Evolutionary conservation across 2,113 vertebrate species (phyloP).

Genomic region (Suricata suricatta): DNA sequence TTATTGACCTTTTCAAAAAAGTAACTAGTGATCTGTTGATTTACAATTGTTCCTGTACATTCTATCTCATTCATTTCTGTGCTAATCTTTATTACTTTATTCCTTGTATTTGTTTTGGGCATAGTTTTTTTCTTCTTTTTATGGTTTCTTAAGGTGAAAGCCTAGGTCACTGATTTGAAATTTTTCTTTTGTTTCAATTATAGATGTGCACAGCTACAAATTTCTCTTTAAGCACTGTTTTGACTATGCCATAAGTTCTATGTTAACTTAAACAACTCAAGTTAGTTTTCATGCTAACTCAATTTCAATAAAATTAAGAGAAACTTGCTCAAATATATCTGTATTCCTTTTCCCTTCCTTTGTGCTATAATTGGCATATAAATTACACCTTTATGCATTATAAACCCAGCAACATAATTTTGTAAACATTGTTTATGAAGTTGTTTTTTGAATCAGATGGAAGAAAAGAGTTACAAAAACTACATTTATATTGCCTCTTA

Average conservation of each 20-base stretch:
- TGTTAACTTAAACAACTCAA: not conserved
- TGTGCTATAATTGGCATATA: not conserved
- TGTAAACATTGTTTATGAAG: not conserved
- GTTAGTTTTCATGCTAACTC: not conserved
- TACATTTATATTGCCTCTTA: not conserved
- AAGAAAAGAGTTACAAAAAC: not conserved
- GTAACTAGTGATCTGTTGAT: not conserved
- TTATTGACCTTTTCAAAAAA: not conserved
- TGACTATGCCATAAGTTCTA: not conserved
- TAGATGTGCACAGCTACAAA: not conserved
- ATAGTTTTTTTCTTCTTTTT: not conserved
- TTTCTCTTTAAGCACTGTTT: not conserved
- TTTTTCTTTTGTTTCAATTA: constrained; percentile 18
- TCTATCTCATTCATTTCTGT: not conserved
- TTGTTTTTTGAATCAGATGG: not conserved
- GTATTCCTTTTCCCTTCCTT: not conserved
- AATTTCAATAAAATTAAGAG: not conserved
- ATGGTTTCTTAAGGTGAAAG: not conserved
- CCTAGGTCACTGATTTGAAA: not conserved
- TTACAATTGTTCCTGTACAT: not conserved
- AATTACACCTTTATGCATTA: not conserved
- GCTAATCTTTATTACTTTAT: not conserved
- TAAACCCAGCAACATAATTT: not conserved
- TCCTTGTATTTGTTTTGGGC: not conserved
- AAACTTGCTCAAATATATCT: not conserved